phyloP scores from a whole-genome alignment of 2,797 vertebrate genomes.

The Gymnoscopelus braueri region DNA sequence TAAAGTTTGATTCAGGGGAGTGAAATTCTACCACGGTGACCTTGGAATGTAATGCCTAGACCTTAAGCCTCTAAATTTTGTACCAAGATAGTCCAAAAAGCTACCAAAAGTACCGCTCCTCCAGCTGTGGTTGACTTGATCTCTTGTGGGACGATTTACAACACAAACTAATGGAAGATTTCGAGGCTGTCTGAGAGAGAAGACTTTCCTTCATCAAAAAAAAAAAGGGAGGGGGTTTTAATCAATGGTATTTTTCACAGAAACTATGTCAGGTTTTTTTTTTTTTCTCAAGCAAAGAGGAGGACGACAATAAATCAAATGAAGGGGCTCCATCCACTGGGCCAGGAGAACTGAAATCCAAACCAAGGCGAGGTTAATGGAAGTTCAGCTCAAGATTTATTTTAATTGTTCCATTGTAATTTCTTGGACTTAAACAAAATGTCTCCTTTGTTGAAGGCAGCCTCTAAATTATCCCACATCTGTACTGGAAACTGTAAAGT shows the following conservation, averaged over 20 bases:
- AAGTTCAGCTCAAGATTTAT: slow-evolving; percentile 83
- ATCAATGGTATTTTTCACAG: slow-evolving; percentile 50
- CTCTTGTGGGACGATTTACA: slow-evolving; percentile 64
- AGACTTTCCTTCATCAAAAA: slow-evolving; percentile 54
- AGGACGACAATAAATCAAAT: slow-evolving; percentile 78
- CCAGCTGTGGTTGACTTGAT: slow-evolving; percentile 43
- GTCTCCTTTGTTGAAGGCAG: slow-evolving; percentile 75
- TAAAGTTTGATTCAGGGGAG: neutral
- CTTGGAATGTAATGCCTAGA: neutral
- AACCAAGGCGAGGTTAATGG: slow-evolving; percentile 79
- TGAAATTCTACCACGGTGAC: neutral
- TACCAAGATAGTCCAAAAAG: slow-evolving; percentile 23
- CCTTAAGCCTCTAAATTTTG: neutral
- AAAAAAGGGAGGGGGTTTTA: slow-evolving; percentile 48
- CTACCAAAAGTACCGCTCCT: slow-evolving; percentile 20
- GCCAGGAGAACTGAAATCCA: slow-evolving; percentile 71
- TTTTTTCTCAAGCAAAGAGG: slow-evolving; percentile 51
- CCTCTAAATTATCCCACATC: slow-evolving; percentile 72
- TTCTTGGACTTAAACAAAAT: slow-evolving; percentile 79
- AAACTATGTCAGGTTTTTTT: slow-evolving; percentile 66
- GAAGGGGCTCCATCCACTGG: slow-evolving; percentile 65
- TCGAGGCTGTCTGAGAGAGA: slow-evolving; percentile 48
- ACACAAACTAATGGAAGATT: slow-evolving; percentile 69
- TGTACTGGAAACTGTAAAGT: slow-evolving; percentile 70
- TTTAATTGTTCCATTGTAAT: slow-evolving; percentile 82